A percentile compares a stretch with the other conserved stretches of the same genome.
Conservation (phyloP, 2,113 vertebrate genomes). For the Poecilia latipinna region DNA sequence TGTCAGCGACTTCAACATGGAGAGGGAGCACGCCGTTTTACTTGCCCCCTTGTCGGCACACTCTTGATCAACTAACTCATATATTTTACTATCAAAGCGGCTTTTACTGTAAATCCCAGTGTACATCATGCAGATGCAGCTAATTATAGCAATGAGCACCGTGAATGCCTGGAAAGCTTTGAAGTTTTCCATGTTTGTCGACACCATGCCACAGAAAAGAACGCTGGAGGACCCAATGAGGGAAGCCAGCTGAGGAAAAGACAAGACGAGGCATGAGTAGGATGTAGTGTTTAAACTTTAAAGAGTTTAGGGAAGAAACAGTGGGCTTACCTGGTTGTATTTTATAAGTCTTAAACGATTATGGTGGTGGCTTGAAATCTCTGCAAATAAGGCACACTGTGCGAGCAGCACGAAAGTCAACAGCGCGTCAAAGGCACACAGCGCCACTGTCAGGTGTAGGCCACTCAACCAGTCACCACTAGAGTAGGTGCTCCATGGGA, state of each 20-base stretch:
- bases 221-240: constrained; percentile 84
- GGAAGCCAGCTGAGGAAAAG: constrained; percentile 75
- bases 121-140: constrained; percentile 85
- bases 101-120: constrained; percentile 81
- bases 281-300: not conserved
- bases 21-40: constrained; percentile 68
- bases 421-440: constrained; percentile 86
- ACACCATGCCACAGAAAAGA: constrained; percentile 87
- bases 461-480: constrained; percentile 87
- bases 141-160: constrained; percentile 75
- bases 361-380: constrained; percentile 82
- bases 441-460: constrained; percentile 82
- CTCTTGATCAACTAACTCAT: not conserved
- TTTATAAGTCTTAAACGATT: constrained; percentile 82
- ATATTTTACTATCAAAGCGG: constrained; percentile 75
- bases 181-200: constrained; percentile 87
- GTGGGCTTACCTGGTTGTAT: constrained; percentile 80
- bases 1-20: constrained; percentile 73
- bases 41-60: constrained; percentile 7
- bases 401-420: constrained; percentile 88
- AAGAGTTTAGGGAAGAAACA: not conserved
- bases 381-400: constrained; percentile 86
- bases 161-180: constrained; percentile 80
- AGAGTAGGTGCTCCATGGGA: constrained; percentile 86
- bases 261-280: not conserved